A percentile compares a stretch with the other conserved stretches of the same genome.
phyloP scores from a whole-genome alignment of 2,113 vertebrate genomes.

The Chlorodrepanis virens region DNA sequence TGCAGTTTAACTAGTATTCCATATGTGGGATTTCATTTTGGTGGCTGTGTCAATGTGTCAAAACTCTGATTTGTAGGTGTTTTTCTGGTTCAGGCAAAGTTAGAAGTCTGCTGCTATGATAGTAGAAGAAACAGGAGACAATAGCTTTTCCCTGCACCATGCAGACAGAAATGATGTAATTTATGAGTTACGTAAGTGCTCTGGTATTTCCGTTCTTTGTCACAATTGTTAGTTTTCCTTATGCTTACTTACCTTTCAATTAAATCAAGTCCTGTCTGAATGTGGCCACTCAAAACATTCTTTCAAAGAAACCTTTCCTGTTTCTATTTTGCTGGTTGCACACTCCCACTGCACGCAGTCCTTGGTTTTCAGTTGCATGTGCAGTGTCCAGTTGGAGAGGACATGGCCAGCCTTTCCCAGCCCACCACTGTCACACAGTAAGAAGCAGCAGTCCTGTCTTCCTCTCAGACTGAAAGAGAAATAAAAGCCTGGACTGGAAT shows the following conservation, averaged over 20 bases:
- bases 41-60: background rate
- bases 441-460: background rate
- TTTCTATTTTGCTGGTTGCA: background rate
- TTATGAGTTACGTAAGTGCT: background rate
- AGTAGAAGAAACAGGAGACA: conserved; percentile 13
- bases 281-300: background rate
- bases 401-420: background rate
- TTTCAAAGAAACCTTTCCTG: conserved; percentile 26
- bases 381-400: background rate
- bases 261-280: background rate
- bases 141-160: background rate
- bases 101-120: background rate
- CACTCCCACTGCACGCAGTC: fast-evolving
- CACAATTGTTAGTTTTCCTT: conserved; percentile 38
- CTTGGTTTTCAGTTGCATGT: background rate
- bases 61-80: background rate
- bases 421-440: background rate
- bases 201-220: conserved; percentile 63
- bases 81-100: background rate
- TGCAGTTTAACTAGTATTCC: background rate
- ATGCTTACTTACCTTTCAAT: conserved; percentile 23
- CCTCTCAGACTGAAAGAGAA: background rate
- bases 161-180: conserved; percentile 33
- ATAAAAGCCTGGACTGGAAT: background rate
- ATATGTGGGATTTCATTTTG: background rate